Percentiles rank a stretch among this genome's conserved stretches.
phyloP scores from a whole-genome alignment of 2,888 invertebrate species.

The Automeris io region DNA sequence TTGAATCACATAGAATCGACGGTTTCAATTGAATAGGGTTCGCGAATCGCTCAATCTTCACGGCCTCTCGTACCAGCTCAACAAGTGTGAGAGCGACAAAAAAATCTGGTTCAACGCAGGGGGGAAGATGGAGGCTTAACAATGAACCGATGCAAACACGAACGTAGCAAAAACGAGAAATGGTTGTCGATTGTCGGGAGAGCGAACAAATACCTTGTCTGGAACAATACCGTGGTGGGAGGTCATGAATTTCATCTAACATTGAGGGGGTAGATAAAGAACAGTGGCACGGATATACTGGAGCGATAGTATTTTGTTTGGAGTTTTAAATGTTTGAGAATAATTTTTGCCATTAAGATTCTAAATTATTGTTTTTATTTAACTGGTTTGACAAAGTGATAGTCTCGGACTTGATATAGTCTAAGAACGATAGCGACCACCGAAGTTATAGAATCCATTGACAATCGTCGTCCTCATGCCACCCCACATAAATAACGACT shows the following conservation, averaged over 20 bases:
- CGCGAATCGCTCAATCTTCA: slow-evolving; percentile 3
- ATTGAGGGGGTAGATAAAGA: background rate
- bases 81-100: slow-evolving; percentile 35
- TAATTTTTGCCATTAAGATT: background rate
- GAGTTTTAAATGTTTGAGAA: slow-evolving; percentile 14
- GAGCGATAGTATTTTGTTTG: slow-evolving; percentile 14
- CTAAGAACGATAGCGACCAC: too few relatives aligned
- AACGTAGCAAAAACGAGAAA: slow-evolving; percentile 41
- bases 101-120: slow-evolving; percentile 15
- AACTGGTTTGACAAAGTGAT: too few relatives aligned
- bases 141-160: slow-evolving; percentile 46
- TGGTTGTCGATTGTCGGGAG: slow-evolving; percentile 39
- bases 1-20: background rate
- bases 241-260: slow-evolving; percentile 9
- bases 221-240: slow-evolving; percentile 24
- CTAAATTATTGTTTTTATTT: background rate
- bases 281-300: background rate
- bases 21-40: slow-evolving; percentile 5
- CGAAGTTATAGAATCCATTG: too few relatives aligned
- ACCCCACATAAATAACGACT: too few relatives aligned
- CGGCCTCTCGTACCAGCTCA: slow-evolving; percentile 15
- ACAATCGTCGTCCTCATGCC: too few relatives aligned
- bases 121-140: slow-evolving; percentile 15
- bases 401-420: too few relatives aligned
- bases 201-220: slow-evolving; percentile 36